Conservation (phyloP, 2,113 vertebrate species). For the Neogobius melanostomus region DNA sequence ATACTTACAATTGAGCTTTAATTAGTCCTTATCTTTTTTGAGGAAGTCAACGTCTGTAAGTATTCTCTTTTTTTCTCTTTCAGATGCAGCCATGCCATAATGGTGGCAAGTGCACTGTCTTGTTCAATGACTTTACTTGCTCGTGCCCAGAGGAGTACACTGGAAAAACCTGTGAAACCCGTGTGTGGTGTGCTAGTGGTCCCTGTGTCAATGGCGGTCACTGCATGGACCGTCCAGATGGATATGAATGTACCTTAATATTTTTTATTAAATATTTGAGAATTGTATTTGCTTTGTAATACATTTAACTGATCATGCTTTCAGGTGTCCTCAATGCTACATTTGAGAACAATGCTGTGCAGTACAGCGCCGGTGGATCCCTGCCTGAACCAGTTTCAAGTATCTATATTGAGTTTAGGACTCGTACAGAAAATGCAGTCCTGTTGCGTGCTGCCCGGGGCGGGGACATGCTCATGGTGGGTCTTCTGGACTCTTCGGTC, state of each 20-base stretch:
- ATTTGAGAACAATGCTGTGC: conserved; percentile 75
- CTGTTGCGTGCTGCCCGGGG: conserved; percentile 77
- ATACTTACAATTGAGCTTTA: not conserved
- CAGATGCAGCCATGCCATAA: conserved; percentile 86
- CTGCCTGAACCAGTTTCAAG: conserved; percentile 66
- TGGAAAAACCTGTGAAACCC: conserved; percentile 83
- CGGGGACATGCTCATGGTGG: conserved; percentile 77
- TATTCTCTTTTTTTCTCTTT: conserved; percentile 18
- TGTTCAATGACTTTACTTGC: conserved; percentile 93
- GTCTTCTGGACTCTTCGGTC: conserved; percentile 79
- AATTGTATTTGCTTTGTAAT: not conserved
- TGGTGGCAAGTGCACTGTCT: conserved; percentile 84
- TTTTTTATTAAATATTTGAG: not conserved
- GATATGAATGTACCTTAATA: conserved; percentile 87
- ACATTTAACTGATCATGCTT: not conserved
- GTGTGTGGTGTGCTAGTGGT: conserved; percentile 84
- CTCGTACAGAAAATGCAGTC: conserved; percentile 81
- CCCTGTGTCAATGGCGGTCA: conserved; percentile 80
- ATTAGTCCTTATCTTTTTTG: not conserved
- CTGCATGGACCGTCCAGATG: conserved; percentile 83
- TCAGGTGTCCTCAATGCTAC: conserved; percentile 87
- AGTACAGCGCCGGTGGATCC: conserved; percentile 76
- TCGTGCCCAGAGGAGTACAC: conserved; percentile 83
- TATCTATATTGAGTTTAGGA: conserved; percentile 84
- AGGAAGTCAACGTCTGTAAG: not conserved